Conservation (phyloP, 1,140 invertebrate genomes). For the Polypedilum pembai region DNA sequence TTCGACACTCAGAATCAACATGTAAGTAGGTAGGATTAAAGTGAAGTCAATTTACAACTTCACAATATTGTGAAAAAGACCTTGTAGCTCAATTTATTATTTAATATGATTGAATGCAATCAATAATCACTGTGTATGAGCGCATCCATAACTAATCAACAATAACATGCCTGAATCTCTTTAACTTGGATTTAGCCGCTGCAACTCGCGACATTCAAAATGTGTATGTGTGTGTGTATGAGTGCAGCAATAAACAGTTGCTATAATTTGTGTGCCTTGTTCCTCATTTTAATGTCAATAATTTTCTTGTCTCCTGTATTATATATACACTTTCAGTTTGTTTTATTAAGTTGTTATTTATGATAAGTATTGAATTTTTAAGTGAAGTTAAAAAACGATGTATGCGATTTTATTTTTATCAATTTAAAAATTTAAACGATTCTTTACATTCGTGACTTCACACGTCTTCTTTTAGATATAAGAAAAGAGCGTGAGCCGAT, state of each 20-base stretch:
- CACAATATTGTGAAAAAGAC: not conserved
- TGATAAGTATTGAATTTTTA: not conserved
- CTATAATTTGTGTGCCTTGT: not conserved
- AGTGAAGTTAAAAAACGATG: not conserved
- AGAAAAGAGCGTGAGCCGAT: not conserved
- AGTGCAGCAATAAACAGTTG: not conserved
- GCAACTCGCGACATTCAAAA: not conserved
- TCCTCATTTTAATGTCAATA: not conserved
- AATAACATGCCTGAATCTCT: not conserved
- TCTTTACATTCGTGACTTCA: not conserved
- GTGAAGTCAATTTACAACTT: not conserved
- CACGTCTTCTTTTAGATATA: not conserved
- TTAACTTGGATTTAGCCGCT: not conserved
- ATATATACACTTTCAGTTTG: not conserved
- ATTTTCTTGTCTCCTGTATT: conserved; percentile 1
- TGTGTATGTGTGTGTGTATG: not conserved
- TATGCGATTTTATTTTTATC: not conserved
- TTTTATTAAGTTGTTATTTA: conserved; percentile 20
- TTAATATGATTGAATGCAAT: conserved; percentile 16
- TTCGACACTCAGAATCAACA: too few relatives aligned
- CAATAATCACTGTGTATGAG: not conserved
- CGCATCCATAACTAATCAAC: conserved; percentile 16
- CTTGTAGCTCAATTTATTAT: not conserved
- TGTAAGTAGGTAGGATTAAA: not conserved
- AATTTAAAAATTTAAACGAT: not conserved